A percentile compares a stretch with the other conserved stretches of the same genome.
Evolutionary conservation across 1,140 invertebrate species (phyloP).

Genomic region (Druon quercuslanigerum): DNA sequence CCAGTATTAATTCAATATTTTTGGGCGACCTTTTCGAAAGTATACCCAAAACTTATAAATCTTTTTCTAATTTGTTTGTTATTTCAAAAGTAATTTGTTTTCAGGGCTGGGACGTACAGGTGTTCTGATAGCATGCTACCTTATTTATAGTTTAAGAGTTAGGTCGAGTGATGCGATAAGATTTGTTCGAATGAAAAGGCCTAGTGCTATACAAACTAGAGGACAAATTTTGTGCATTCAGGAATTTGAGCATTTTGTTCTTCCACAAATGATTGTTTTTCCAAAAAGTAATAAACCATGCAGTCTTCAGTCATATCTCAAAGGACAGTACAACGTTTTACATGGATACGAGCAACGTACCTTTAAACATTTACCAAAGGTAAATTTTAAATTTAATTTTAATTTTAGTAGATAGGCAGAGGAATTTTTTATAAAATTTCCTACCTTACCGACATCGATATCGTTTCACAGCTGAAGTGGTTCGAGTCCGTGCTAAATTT

Average conservation of each 20-base stretch:
- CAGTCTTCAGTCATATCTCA: slow-evolving; percentile 84
- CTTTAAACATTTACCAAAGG: slow-evolving; percentile 88
- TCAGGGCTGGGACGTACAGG: slow-evolving; percentile 88
- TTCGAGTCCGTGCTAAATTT: too few species aligned
- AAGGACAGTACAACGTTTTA: slow-evolving; percentile 83
- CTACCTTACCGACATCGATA: too few species aligned
- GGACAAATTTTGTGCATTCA: slow-evolving; percentile 88
- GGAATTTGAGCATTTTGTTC: slow-evolving; percentile 88
- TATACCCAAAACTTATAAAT: not conserved
- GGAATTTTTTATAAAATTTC: too few species aligned
- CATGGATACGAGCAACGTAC: slow-evolving; percentile 88
- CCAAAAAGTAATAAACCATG: slow-evolving; percentile 78
- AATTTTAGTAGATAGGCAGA: too few species aligned
- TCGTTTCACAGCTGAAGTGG: too few species aligned
- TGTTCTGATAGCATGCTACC: slow-evolving; percentile 90
- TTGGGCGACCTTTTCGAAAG: too few species aligned
- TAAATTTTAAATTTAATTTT: slow-evolving; percentile 59
- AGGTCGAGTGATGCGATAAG: slow-evolving; percentile 87
- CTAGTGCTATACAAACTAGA: slow-evolving; percentile 87
- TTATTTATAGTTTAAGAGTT: slow-evolving; percentile 87
- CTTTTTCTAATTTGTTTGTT: not conserved
- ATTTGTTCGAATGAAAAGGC: slow-evolving; percentile 86
- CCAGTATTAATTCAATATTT: too few species aligned
- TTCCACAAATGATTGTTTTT: slow-evolving; percentile 87
- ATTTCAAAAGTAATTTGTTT: slow-evolving; percentile 50